Evolutionary conservation across 2,113 vertebrate genomes (phyloP).

Genomic region (Paradisaea rubra): DNA sequence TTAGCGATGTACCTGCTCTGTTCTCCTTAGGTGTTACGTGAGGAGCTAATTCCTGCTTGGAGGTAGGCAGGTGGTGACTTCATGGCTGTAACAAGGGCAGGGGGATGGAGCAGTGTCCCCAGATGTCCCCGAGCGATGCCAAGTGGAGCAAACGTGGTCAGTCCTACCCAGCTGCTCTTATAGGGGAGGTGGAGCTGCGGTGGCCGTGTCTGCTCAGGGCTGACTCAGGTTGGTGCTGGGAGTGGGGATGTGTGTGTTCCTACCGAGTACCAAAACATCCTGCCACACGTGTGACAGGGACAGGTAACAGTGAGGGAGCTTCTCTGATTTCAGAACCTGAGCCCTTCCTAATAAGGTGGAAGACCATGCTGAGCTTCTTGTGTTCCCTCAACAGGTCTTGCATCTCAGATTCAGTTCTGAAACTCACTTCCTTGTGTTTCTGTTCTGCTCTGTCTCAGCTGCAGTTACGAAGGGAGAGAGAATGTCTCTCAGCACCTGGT

Average conservation of each 20-base stretch:
- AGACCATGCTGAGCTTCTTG: rapidly evolving
- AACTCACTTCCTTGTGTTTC: background rate
- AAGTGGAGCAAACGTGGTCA: background rate
- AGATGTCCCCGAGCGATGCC: background rate
- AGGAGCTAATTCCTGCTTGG: background rate
- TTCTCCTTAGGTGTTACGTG: background rate
- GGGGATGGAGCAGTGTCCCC: background rate
- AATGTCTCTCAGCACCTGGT: background rate
- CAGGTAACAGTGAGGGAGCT: background rate
- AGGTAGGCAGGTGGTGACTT: background rate
- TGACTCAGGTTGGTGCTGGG: background rate
- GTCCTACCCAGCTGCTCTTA: background rate
- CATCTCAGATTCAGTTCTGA: background rate
- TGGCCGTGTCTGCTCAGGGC: background rate
- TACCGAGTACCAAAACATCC: background rate
- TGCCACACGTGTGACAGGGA: background rate
- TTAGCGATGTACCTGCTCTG: background rate
- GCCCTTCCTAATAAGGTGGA: background rate
- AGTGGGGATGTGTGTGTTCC: background rate
- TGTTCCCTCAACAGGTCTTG: background rate
- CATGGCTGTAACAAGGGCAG: background rate
- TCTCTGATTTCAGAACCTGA: background rate
- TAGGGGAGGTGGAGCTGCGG: rapidly evolving
- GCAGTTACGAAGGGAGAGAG: background rate
- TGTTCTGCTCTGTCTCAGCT: background rate